A percentile compares a stretch with the other conserved stretches of the same genome.
Conservation (phyloP, 2,888 invertebrate genomes). For the Tetragonula carbonaria region DNA sequence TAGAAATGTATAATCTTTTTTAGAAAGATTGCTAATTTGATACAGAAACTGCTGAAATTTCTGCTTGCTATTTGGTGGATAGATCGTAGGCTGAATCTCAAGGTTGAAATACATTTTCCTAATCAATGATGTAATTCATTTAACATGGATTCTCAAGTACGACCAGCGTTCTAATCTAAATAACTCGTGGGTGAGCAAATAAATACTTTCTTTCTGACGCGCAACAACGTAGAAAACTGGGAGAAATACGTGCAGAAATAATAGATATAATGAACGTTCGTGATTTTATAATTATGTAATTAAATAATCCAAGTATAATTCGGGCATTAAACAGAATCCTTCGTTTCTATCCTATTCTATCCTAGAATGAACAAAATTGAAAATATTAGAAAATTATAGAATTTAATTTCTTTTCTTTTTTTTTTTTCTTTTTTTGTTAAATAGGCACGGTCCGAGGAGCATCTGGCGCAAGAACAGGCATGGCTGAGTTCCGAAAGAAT, state of each 20-base stretch:
- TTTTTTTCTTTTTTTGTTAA: not conserved
- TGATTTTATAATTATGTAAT: no score
- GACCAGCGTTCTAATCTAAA: not conserved
- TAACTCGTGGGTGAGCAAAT: not conserved
- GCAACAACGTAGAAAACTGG: not conserved
- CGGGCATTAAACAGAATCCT: no score
- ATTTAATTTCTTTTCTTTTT: not conserved
- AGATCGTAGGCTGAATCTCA: no score
- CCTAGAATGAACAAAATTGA: no score
- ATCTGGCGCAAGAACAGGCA: slow-evolving; percentile 87
- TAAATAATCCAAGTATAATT: no score
- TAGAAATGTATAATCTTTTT: not conserved
- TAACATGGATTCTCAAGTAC: not conserved
- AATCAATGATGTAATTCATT: not conserved
- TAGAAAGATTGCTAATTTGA: not conserved
- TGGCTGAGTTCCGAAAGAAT: slow-evolving; percentile 92
- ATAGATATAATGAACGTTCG: not conserved
- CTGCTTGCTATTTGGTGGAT: not conserved
- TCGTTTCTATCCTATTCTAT: no score
- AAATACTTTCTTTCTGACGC: not conserved
- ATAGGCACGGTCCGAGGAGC: slow-evolving; percentile 89
- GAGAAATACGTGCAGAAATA: not conserved
- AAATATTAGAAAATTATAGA: not conserved
- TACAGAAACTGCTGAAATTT: not conserved
- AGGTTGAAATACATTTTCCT: not conserved